Evolutionary conservation across 2,888 invertebrate species (phyloP).

Genomic region (Agapostemon virescens): DNA sequence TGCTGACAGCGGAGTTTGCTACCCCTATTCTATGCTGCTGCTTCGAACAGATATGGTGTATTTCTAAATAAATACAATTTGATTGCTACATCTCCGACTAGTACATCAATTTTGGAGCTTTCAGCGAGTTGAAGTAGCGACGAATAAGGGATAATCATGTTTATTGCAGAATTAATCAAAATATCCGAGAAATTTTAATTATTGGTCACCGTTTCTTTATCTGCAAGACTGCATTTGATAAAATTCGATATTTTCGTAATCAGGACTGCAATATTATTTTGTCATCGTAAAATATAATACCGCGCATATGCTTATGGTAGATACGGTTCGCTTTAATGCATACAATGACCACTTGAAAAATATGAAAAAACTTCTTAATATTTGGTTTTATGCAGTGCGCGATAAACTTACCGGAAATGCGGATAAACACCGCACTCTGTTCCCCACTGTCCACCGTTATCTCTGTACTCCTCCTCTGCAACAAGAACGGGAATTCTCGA

Average conservation of each 20-base stretch:
- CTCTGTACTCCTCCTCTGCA: conserved; percentile 74
- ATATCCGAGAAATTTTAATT: neutral
- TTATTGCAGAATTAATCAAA: neutral
- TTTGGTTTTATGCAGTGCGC: conserved; percentile 20
- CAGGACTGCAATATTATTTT: neutral
- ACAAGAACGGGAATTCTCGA: conserved; percentile 50
- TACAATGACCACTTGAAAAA: neutral
- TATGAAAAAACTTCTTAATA: neutral
- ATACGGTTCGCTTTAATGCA: neutral
- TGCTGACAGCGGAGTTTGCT: neutral
- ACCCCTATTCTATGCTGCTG: neutral
- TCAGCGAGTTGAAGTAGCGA: neutral
- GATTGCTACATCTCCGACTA: neutral
- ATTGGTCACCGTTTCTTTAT: neutral
- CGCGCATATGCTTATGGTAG: no score
- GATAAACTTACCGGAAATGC: conserved; percentile 76
- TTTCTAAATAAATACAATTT: neutral
- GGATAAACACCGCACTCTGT: conserved; percentile 75
- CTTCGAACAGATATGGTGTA: neutral
- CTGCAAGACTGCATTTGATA: neutral
- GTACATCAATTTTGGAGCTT: neutral
- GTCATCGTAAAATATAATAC: neutral
- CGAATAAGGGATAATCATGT: neutral
- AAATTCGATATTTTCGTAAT: neutral
- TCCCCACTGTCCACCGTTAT: conserved; percentile 73